phyloP scores from a whole-genome alignment of 64 coral and sea anemone species.

The Pocillopora damicornis region DNA sequence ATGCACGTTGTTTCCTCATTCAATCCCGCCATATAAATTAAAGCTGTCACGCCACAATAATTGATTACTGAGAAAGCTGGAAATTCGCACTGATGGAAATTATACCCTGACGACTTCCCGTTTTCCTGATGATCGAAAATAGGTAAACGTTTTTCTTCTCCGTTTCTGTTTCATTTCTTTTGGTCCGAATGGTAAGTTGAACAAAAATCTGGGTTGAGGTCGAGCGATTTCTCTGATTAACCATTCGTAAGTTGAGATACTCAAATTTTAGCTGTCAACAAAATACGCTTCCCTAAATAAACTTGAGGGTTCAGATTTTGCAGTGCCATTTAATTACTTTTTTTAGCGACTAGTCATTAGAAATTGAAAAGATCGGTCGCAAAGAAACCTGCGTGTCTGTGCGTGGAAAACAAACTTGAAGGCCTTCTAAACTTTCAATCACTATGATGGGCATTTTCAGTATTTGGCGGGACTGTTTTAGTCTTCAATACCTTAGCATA shows the following conservation, averaged over 20 bases:
- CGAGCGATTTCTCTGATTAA: too few species aligned
- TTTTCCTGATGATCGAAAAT: background rate
- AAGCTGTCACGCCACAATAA: too few species aligned
- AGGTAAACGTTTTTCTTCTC: background rate
- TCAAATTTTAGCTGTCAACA: background rate
- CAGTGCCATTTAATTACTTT: too few species aligned
- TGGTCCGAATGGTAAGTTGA: too few species aligned
- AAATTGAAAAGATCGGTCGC: background rate
- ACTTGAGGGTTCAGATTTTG: too few species aligned
- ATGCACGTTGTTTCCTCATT: too few species aligned
- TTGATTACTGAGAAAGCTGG: too few species aligned
- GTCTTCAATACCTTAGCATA: background rate
- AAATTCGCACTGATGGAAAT: too few species aligned
- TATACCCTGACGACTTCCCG: background rate
- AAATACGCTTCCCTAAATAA: too few species aligned
- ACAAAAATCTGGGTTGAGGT: too few species aligned
- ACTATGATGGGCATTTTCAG: slow-evolving; percentile 18
- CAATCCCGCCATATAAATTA: too few species aligned
- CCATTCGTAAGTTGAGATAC: background rate
- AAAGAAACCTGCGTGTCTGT: background rate
- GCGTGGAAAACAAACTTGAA: background rate
- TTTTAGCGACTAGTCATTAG: too few species aligned
- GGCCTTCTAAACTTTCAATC: background rate
- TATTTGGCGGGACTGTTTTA: background rate
- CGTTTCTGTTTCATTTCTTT: background rate